Percentiles rank a stretch among this genome's conserved stretches.
These are phyloP conservation scores for Sinodicranocentrus sp. DNA, from an alignment of 2,888 invertebrate species.

Conservation along the genomic window DNA sequence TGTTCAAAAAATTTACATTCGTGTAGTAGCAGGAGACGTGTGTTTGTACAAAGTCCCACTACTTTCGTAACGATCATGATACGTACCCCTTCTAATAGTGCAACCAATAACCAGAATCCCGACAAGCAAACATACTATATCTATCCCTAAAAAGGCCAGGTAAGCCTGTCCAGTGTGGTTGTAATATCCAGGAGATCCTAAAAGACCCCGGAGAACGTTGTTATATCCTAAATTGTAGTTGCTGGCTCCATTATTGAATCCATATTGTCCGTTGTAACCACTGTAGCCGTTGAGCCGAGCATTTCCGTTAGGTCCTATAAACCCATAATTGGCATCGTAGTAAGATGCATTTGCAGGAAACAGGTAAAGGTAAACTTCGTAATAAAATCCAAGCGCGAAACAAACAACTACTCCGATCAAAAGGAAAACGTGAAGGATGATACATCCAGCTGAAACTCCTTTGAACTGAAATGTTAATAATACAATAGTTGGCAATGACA, in stretches of 20 bases:
- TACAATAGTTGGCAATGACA: background rate
- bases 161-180: slow-evolving; percentile 72
- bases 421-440: slow-evolving; percentile 62
- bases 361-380: slow-evolving; percentile 69
- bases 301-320: slow-evolving; percentile 66
- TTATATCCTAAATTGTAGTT: slow-evolving; percentile 48
- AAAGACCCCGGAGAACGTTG: slow-evolving; percentile 39
- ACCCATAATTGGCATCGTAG: slow-evolving; percentile 63
- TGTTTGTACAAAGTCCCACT: slow-evolving; percentile 58
- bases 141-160: slow-evolving; percentile 68
- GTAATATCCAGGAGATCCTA: slow-evolving; percentile 65
- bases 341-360: slow-evolving; percentile 59
- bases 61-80: slow-evolving; percentile 51
- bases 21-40: slow-evolving; percentile 43
- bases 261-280: slow-evolving; percentile 49
- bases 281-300: slow-evolving; percentile 49
- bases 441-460: slow-evolving; percentile 63
- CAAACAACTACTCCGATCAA: slow-evolving; percentile 67
- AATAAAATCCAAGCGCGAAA: slow-evolving; percentile 70
- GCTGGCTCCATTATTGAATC: slow-evolving; percentile 40
- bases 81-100: slow-evolving; percentile 40
- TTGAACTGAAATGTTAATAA: slow-evolving; percentile 38
- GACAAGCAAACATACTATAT: slow-evolving; percentile 67
- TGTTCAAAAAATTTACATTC: too few relatives aligned
- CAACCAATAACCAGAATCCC: slow-evolving; percentile 66